Evolutionary conservation across 1,140 invertebrate genomes (phyloP).

Genomic region (Vanessa tameamea): DNA sequence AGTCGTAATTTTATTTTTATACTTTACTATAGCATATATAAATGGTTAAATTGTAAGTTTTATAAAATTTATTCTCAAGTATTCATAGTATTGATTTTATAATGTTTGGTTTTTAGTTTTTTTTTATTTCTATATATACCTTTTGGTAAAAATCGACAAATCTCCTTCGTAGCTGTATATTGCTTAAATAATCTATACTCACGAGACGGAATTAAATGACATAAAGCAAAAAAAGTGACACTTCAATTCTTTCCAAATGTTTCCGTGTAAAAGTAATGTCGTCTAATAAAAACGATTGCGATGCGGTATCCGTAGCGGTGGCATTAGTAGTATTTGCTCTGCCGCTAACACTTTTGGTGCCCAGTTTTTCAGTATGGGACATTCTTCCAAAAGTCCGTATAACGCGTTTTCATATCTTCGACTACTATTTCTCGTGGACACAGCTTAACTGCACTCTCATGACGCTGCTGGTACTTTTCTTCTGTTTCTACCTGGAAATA

Average conservation of each 20-base stretch:
- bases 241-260: slow-evolving; percentile 21
- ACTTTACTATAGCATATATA: too few species aligned
- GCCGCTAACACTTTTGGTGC: slow-evolving; percentile 62
- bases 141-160: background rate
- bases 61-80: too few species aligned
- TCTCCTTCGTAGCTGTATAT: background rate
- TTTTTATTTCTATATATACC: background rate
- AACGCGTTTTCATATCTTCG: slow-evolving; percentile 56
- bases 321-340: slow-evolving; percentile 57
- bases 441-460: slow-evolving; percentile 56
- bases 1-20: too few species aligned
- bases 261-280: slow-evolving; percentile 46
- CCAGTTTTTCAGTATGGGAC: slow-evolving; percentile 64
- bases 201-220: background rate
- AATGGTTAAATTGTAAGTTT: too few species aligned
- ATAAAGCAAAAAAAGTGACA: background rate
- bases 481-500: slow-evolving; percentile 68
- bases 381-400: slow-evolving; percentile 61
- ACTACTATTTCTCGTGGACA: slow-evolving; percentile 55
- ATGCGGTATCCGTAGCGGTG: slow-evolving; percentile 47
- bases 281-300: slow-evolving; percentile 50
- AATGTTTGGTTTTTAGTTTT: background rate
- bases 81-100: background rate
- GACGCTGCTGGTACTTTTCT: slow-evolving; percentile 49
- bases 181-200: background rate